These are phyloP conservation scores for Drosophila ficusphila DNA, from an alignment of 1,140 invertebrate species.

Conservation along the genomic window DNA sequence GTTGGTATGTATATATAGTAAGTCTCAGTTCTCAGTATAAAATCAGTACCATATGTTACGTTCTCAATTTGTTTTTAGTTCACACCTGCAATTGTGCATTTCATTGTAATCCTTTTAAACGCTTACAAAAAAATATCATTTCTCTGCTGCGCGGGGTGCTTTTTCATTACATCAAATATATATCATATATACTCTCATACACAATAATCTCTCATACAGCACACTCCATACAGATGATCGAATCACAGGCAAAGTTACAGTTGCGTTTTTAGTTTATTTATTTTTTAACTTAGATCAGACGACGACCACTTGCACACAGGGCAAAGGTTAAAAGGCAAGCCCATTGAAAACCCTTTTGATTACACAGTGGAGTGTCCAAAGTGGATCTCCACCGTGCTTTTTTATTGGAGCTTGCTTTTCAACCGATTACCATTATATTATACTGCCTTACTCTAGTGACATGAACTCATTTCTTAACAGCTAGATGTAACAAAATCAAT, in stretches of 20 bases:
- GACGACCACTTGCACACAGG: conserved; percentile 33
- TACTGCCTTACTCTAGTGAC: conserved; percentile 30
- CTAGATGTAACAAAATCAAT: conserved; percentile 32
- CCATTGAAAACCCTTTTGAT: conserved; percentile 12
- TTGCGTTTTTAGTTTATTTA: conserved; percentile 22
- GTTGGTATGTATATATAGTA: conserved; percentile 68
- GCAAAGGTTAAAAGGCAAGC: conserved; percentile 22
- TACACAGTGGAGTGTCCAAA: conserved; percentile 6
- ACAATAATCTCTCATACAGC: conserved; percentile 12
- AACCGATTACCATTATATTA: conserved; percentile 8
- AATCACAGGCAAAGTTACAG: conserved; percentile 58
- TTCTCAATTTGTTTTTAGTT: conserved; percentile 59
- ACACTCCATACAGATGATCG: conserved; percentile 33
- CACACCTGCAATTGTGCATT: conserved; percentile 51
- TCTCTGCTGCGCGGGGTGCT: conserved; percentile 74
- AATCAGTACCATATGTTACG: conserved; percentile 78
- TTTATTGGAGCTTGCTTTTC: conserved; percentile 34
- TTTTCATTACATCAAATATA: conserved; percentile 27
- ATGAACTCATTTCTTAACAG: conserved; percentile 18
- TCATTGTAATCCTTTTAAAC: conserved; percentile 30
- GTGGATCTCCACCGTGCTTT: background rate
- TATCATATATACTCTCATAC: conserved; percentile 16
- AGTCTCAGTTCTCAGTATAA: conserved; percentile 82
- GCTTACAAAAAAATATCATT: conserved; percentile 47
- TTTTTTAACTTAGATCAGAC: conserved; percentile 45